Base-by-base conservation (phyloP, 2,113 vertebrate genomes). In the Tonatia bakeri region DNA sequence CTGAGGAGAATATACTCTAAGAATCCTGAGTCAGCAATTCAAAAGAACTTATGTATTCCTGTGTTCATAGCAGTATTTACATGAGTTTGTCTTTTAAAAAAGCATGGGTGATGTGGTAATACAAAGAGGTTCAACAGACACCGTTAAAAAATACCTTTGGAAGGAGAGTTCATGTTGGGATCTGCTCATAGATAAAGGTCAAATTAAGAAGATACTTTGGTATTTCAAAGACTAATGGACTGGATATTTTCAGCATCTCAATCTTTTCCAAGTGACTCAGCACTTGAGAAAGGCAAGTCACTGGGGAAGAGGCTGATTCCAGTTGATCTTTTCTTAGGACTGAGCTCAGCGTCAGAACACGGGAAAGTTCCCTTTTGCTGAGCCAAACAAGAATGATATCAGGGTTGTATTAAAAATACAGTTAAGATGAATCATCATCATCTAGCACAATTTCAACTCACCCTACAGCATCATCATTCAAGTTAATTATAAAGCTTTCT, bases 251-350 rank as follows among this genome's bases (percentile, higher is more conserved):
- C 65, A 94, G 87, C 38, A 81, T n/a, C 36, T 61, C 67, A 61
- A 12, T 90, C 70, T 47, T 65, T 81, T 96, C 80, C 87, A 92
- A 95, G 52, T 97, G 97, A 95, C 31, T 92, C 94, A 96, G 87
- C 84, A 85, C 17, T 84, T 72, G 70, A 93, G 90, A 94, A 93
- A 94, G 61, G 83, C 4, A 38, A 92, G 83, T 93, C 96, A 96
- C 50, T 87, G 50, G 43, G 70, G 59, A 76, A 91, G 72, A 91
- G 59, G n/a, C 36, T 40, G 43, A 87, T 92, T 96, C 92, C 40
- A 67, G 76, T 72, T 94, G 47, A 90, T 86, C 87, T 97, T 97
- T 97, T 94, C 95, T 96, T 90, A 96, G 88, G 90, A 92, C 19
- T 43, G 65, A 50, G 50, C 72, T 96, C 92, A 97, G 72, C 64